Evolutionary conservation across 2,888 invertebrate genomes (phyloP), one percentile per base, ranked within the genome.

Genomic region (Julus scanicus): DNA sequence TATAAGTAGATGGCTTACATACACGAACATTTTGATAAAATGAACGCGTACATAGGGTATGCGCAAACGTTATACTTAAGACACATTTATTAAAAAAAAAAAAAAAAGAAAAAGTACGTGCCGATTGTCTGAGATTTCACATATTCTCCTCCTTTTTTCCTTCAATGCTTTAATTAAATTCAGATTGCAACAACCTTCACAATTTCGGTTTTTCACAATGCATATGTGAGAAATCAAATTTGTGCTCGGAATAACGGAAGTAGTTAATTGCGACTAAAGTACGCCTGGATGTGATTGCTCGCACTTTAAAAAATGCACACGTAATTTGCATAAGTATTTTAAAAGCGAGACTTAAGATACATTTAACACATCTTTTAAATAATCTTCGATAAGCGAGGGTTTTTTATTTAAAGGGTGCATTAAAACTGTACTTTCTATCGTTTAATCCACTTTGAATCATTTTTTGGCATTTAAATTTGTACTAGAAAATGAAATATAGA

Each of bases 101-200:
- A 17, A 63, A 6, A 1, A 4, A 57, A 57, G n/a, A n/a, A 57
- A 9, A 9, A 57, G 63, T 63, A 63, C 63, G 63, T 63, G 63
- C 63, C 63, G 63, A 63, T 63, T 63, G 63, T 63, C 63, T 63
- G 20, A 20, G 63, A 63, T 63, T 63, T n/a, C 63, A 63, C 57
- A 20, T 20, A 20, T 20, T 20, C 63, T 44, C 44, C n/a, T n/a
- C n/a, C n/a, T n/a, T n/a, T n/a, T n/a, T n/a, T n/a, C n/a, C 20
- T 63, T 17, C 63, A 17, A 8, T 20, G 44, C 63, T 9, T 63
- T 63, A 63, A 63, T 63, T 63, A 63, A 63, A 63, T 63, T 63
- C 63, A 63, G 63, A 63, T 20, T 63, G 17, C 63, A 2, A 17
- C 63, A 63, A 20, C 63, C 63, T 63, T 20, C 20, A 20, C 15